These are phyloP conservation scores for Psammodynastes pulverulentus DNA, from an alignment of 2,113 vertebrate species.

Conservation along the genomic window DNA sequence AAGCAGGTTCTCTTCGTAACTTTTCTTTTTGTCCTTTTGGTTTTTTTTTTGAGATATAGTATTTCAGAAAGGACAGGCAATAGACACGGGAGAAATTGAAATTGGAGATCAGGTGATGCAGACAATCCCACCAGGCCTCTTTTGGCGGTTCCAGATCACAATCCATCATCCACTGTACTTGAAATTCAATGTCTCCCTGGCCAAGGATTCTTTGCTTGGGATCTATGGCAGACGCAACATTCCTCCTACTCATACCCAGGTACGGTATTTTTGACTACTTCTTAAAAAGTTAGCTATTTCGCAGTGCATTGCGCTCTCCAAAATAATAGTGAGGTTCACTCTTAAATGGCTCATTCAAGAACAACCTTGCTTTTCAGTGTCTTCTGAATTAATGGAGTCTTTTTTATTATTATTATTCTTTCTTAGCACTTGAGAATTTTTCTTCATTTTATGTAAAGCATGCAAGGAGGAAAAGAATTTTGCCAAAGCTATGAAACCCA, in stretches of 20 bases:
- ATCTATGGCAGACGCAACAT: slow-evolving; percentile 97
- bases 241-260: slow-evolving; percentile 98
- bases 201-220: slow-evolving; percentile 91
- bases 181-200: slow-evolving; percentile 95
- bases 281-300: slow-evolving; percentile 5
- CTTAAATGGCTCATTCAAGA: background rate
- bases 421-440: background rate
- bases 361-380: background rate
- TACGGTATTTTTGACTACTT: slow-evolving; percentile 56
- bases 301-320: accelerated
- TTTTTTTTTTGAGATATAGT: slow-evolving; percentile 70
- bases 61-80: slow-evolving; percentile 85
- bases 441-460: background rate
- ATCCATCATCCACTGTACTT: slow-evolving; percentile 93
- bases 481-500: background rate
- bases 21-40: slow-evolving; percentile 36
- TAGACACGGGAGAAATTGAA: slow-evolving; percentile 93
- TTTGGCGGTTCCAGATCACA: slow-evolving; percentile 97
- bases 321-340: background rate
- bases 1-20: slow-evolving; percentile 24
- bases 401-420: background rate
- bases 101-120: slow-evolving; percentile 91
- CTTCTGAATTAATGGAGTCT: background rate
- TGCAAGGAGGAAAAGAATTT: background rate
- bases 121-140: slow-evolving; percentile 90